phyloP scores from a whole-genome alignment of 1,140 invertebrate species.

The Bombus vancouverensis region DNA sequence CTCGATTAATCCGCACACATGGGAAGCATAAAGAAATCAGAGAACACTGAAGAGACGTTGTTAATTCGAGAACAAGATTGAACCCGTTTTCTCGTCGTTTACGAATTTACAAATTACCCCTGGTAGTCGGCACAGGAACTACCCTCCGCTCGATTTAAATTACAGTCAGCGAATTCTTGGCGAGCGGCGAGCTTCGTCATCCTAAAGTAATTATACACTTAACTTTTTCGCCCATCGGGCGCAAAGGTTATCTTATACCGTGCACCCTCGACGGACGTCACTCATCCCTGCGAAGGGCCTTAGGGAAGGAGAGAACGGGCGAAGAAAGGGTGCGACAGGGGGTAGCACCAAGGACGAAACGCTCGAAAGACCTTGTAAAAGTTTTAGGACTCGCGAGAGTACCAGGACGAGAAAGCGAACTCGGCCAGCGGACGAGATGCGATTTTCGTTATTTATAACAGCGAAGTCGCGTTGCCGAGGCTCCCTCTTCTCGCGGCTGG shows the following conservation, averaged over 20 bases:
- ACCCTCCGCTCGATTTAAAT: constrained; percentile 56
- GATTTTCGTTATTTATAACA: constrained; percentile 42
- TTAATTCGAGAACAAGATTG: not conserved
- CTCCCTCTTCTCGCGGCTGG: not conserved
- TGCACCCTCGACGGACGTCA: constrained; percentile 62
- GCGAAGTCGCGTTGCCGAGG: not conserved
- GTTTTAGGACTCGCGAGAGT: constrained; percentile 54
- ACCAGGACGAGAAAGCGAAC: too few species aligned
- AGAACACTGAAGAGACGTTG: not conserved
- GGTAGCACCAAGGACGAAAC: constrained; percentile 64
- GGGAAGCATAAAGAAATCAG: not conserved
- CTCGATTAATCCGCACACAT: not conserved
- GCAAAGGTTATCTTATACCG: constrained; percentile 74
- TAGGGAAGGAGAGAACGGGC: constrained; percentile 37
- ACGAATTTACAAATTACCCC: constrained; percentile 34
- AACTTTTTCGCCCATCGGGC: constrained; percentile 75
- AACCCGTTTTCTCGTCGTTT: not conserved
- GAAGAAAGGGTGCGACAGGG: not conserved
- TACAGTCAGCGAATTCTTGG: constrained; percentile 70
- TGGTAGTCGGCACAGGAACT: too few species aligned
- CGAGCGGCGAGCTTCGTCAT: constrained; percentile 73
- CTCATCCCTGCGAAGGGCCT: constrained; percentile 45
- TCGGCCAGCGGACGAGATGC: constrained; percentile 10
- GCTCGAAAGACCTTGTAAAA: constrained; percentile 72
- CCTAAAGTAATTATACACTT: constrained; percentile 79